Conservation (phyloP, 2,888 invertebrate genomes). For the Coremacera marginata region DNA sequence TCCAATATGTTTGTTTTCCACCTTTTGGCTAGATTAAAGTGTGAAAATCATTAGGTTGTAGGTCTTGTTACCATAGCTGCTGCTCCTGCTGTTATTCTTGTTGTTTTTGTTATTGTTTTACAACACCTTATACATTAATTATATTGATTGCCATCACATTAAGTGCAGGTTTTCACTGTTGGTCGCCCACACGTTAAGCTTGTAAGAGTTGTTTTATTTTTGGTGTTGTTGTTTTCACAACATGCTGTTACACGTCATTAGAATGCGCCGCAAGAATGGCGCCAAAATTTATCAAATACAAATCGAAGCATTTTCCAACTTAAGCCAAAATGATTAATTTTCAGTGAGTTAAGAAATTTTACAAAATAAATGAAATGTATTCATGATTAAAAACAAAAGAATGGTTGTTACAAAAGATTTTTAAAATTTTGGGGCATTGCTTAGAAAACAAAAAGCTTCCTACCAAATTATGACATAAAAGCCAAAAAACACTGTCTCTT, state of each 20-base stretch:
- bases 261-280: not conserved
- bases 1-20: no score
- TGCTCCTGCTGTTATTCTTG: not conserved
- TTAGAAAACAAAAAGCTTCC: no score
- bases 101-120: constrained; percentile 5
- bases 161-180: constrained; percentile 24
- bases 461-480: no score
- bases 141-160: not conserved
- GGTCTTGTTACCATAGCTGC: not conserved
- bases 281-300: constrained; percentile 4
- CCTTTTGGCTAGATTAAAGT: not conserved
- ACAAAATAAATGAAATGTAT: not conserved
- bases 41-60: constrained; percentile 2
- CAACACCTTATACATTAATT: constrained; percentile 16
- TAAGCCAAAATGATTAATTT: not conserved
- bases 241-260: not conserved
- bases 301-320: constrained; percentile 2
- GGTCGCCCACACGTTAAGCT: not conserved
- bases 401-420: no score
- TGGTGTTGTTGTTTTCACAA: not conserved
- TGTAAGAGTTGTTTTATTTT: not conserved
- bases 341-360: not conserved
- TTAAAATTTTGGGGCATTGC: no score
- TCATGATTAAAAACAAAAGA: not conserved
- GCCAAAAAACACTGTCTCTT: no score